Evolutionary conservation across 1,140 invertebrate genomes (phyloP).

Genomic region (Drosophila nigromelanica): DNA sequence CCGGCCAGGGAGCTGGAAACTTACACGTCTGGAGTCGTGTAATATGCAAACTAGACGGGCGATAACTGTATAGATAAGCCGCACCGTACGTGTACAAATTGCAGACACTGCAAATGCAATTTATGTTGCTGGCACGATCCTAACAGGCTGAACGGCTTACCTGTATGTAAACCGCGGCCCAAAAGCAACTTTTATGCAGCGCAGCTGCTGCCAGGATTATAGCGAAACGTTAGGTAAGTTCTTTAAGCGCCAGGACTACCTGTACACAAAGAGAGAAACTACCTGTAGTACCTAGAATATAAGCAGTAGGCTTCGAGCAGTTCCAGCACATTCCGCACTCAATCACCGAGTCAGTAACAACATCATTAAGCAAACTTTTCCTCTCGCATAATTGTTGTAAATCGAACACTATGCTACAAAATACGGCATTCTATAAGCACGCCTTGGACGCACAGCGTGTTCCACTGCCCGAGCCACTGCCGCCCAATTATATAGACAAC

Average conservation of each 20-base stretch:
- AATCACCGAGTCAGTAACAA: conserved; percentile 13
- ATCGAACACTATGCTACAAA: conserved; percentile 31
- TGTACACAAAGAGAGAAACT: not conserved
- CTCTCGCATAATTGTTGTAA: too few species aligned
- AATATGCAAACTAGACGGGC: conserved; percentile 77
- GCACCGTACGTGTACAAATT: conserved; percentile 62
- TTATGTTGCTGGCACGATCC: conserved; percentile 60
- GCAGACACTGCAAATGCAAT: conserved; percentile 62
- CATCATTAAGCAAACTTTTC: not conserved
- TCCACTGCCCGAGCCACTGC: conserved; percentile 8
- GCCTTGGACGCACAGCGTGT: conserved; percentile 40
- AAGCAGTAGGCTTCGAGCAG: not conserved
- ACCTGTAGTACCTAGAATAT: conserved; percentile 29
- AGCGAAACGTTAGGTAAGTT: not conserved
- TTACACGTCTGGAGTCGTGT: conserved; percentile 72
- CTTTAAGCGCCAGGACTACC: conserved; percentile 15
- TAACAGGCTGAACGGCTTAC: conserved; percentile 28
- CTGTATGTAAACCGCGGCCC: conserved; percentile 7
- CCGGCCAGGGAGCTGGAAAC: conserved; percentile 56
- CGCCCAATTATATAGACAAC: conserved; percentile 67
- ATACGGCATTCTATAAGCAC: conserved; percentile 44
- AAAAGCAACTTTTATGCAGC: not conserved
- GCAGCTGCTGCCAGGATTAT: conserved; percentile 22
- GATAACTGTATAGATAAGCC: conserved; percentile 81
- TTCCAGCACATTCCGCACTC: conserved; percentile 26